Evolutionary conservation across 2,797 vertebrate genomes (phyloP), one percentile per base, ranked within the genome.

Genomic region (Iguana delicatissima): DNA sequence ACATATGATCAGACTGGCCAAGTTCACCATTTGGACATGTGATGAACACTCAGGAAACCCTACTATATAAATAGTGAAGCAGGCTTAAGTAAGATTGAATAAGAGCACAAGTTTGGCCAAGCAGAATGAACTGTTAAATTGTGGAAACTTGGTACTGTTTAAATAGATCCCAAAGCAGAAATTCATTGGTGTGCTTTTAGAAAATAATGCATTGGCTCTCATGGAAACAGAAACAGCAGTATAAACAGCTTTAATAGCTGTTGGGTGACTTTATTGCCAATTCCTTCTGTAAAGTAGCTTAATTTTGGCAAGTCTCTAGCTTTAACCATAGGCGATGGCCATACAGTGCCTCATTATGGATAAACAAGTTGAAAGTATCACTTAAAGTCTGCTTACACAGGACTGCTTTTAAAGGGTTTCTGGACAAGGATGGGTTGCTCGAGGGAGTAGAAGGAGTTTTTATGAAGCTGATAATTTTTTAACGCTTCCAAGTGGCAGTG

Each of bases 151-250:
- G 62, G 46, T 92, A 8, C n/a, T 10, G 50, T 73, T 94, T 92
- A 73, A 87, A 18, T 64, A 83, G 89, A 74, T 0, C 0, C 35
- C 92, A 85, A 91, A 88, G 55, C 38, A 76, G 91, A 22, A 89
- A 92, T 93, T 84, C 52, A 84, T 92, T 64, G 29, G 35, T 92
- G 90, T 76, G n/a, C 69, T 94, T 95, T 93, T 76, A 94, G 20
- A 64, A 95, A 94, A 88, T 79, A 92, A 93, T 90, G 72, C 0
- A 8, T 42, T 92, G 76, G 29, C 50, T 80, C 87, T 79, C 73
- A 82, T 91, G 52, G 91, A 89, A 94, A 91, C 52, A 77, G 84
- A 80, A 72, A 55, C 92, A 62, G 76, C 7, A 1, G 14, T 92
- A 85, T 85, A 92, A 94, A 92, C 42, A 93, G 74, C 80, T 80